These are phyloP conservation scores for Hiodon alosoides DNA, from an alignment of 2,113 vertebrate genomes.

Conservation along the genomic window DNA sequence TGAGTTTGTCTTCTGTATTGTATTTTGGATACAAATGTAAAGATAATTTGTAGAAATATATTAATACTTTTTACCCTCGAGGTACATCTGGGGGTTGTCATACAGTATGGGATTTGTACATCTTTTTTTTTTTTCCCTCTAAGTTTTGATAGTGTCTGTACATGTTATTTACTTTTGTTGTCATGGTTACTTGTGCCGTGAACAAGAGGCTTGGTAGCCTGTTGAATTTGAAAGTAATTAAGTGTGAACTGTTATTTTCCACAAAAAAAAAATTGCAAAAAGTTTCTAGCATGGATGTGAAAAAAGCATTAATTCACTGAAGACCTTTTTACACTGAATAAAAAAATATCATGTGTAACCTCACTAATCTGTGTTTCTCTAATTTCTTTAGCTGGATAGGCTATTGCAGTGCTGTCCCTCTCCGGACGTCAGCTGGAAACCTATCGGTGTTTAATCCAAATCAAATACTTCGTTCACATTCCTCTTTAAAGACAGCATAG, in stretches of 20 bases:
- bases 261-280: conserved; percentile 45
- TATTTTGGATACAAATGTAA: conserved; percentile 87
- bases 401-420: too few relatives aligned
- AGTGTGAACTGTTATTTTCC: conserved; percentile 74
- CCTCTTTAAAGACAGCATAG: too few relatives aligned
- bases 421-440: too few relatives aligned
- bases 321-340: conserved; percentile 98
- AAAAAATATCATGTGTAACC: conserved; percentile 53
- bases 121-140: conserved; percentile 63
- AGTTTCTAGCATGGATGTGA: conserved; percentile 91
- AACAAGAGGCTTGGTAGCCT: conserved; percentile 73
- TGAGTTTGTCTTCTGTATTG: conserved; percentile 72
- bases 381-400: too few relatives aligned
- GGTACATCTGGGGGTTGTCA: conserved; percentile 73
- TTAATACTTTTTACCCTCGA: conserved; percentile 60
- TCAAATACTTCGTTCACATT: too few relatives aligned
- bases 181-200: conserved; percentile 85
- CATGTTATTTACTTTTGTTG: conserved; percentile 83
- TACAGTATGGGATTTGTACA: conserved; percentile 83
- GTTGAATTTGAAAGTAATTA: conserved; percentile 84
- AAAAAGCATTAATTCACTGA: conserved; percentile 85
- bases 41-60: conserved; percentile 54
- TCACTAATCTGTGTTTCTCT: conserved; percentile 14
- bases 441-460: too few relatives aligned
- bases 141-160: conserved; percentile 93